Conservation (phyloP, 2,888 invertebrate species). For the Archips xylosteana region DNA sequence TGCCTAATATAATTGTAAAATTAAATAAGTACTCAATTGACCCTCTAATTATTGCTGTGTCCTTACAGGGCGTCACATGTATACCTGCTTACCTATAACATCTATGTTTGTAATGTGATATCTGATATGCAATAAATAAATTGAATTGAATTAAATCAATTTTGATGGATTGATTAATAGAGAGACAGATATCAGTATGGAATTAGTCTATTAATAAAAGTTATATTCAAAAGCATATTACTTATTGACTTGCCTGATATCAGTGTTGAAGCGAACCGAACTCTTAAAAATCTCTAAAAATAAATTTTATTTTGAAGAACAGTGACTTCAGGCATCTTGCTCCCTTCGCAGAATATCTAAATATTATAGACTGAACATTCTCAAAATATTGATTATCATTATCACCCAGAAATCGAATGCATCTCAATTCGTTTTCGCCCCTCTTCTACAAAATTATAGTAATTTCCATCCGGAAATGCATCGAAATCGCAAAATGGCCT, state of each 20-base stretch:
- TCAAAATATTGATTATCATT: neutral
- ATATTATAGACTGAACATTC: neutral
- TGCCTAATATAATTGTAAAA: too few species aligned
- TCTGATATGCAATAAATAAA: too few species aligned
- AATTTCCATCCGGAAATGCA: slow-evolving; percentile 82
- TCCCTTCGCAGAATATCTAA: neutral
- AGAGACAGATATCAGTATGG: too few species aligned
- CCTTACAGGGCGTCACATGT: too few species aligned
- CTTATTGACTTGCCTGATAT: neutral
- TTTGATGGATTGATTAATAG: too few species aligned
- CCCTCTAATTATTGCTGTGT: too few species aligned
- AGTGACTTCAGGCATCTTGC: neutral
- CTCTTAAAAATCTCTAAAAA: neutral
- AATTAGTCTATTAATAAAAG: too few species aligned
- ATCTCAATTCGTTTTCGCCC: slow-evolving; percentile 52
- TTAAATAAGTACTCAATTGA: too few species aligned
- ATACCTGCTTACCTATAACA: too few species aligned
- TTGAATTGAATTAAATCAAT: too few species aligned
- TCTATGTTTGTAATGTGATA: too few species aligned
- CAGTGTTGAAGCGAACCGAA: neutral
- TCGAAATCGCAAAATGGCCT: slow-evolving; percentile 80
- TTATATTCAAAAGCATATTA: too few species aligned
- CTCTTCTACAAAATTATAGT: slow-evolving; percentile 80
- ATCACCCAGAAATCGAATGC: slow-evolving; percentile 8
- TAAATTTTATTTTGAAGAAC: neutral